Evolutionary conservation across 1,140 invertebrate species (phyloP), one percentile per base, ranked within the genome.

Genomic region (Potamilus streckersoni): DNA sequence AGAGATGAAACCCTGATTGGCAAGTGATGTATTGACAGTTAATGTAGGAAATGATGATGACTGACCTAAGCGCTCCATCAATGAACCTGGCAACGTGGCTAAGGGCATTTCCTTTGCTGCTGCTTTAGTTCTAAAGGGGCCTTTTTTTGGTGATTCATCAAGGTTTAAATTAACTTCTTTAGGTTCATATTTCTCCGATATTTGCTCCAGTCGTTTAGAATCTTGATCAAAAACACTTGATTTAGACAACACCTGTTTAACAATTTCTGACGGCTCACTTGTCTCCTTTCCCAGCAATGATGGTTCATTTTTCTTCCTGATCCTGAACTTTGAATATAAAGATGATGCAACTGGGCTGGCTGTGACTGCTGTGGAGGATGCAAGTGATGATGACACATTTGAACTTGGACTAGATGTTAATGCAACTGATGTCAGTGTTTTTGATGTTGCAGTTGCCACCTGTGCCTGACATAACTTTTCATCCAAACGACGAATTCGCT

Each of bases 191-290:
- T 96, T 96, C 82, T 96, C 94, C 83, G 93, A 93, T 81, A 95
- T 90, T 83, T 96, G 96, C 89, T 98, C 96, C 23, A 99, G 91
- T 15, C 97, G 92, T 87, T 98, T 96, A 17, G 94, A 94, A 87
- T 99, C 97, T 88, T 98, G 97, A 87, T 99, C 97, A 88, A 98
- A 98, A 16, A 98, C 96, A 69, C 95, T 97, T 68, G 78, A 72
- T 73, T 94, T 93, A 86, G 96, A 95, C 76, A 98, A 91, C 67
- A 99, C 92, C 17, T 95, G 96, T 84, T 96, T 96, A 8, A 97
- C 94, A 77, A 98, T 97, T 80, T 98, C 97, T 2, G 96, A 98
- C 2, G 96, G 96, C 86, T 97, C 89, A 63, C 60, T 63, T 38
- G 71, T 73, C 31, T 84, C 82, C 49, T 69, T 31, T 15, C 86